phyloP scores from a whole-genome alignment of 2,888 invertebrate species.

The Coenonympha glycerion region DNA sequence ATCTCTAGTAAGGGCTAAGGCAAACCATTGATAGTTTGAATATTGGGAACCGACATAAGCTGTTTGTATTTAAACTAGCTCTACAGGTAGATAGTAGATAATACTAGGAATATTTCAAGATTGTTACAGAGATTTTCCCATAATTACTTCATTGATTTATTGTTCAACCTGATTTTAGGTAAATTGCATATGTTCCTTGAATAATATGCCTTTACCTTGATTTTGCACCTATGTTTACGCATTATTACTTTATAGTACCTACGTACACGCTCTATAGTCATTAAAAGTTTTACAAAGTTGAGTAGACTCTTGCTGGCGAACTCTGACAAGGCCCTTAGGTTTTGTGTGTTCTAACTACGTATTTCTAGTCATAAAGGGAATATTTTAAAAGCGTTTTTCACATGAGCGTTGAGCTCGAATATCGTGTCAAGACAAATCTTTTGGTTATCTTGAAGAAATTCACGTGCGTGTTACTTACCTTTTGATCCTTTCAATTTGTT shows the following conservation, averaged over 20 bases:
- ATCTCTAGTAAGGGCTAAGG: no score
- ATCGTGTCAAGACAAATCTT: no score
- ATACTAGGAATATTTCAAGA: not conserved
- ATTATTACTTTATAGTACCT: no score
- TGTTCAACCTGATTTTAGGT: not conserved
- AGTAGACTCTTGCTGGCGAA: not conserved
- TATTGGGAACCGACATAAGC: no score
- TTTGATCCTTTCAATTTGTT: no score
- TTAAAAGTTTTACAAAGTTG: constrained; percentile 2
- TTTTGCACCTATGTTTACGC: not conserved
- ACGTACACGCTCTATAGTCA: not conserved
- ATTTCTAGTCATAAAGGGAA: not conserved
- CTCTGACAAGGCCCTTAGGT: not conserved
- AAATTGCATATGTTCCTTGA: not conserved
- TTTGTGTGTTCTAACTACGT: not conserved
- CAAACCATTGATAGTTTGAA: no score
- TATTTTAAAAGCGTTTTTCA: not conserved
- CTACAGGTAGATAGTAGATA: no score
- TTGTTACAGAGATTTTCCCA: not conserved
- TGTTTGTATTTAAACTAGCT: no score
- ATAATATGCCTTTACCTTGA: not conserved
- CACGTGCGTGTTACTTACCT: no score
- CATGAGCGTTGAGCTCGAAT: not conserved
- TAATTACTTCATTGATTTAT: not conserved
- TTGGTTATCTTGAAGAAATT: no score